These are phyloP conservation scores for Chrysomela aeneicollis DNA, from an alignment of 2,888 invertebrate species.

Conservation along the genomic window DNA sequence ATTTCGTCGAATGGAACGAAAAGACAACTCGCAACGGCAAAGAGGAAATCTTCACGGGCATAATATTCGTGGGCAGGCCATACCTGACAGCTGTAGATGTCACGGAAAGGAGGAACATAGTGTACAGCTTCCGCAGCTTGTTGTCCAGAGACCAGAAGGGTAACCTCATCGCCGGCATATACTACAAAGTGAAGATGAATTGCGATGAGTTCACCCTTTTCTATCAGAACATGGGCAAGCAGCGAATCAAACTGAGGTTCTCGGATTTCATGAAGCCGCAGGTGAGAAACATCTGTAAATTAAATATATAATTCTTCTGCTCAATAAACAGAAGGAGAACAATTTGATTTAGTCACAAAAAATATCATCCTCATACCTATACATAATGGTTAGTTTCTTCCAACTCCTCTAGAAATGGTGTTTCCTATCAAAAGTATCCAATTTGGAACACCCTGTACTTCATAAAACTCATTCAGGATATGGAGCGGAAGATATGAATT, in stretches of 20 bases:
- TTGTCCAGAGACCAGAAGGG: conserved; percentile 85
- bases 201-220: conserved; percentile 78
- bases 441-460: neutral
- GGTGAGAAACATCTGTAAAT: too few species aligned
- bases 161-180: conserved; percentile 82
- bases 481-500: too few species aligned
- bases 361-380: too few species aligned
- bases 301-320: too few species aligned
- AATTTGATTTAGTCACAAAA: too few species aligned
- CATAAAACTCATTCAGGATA: neutral
- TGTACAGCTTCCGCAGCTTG: conserved; percentile 84
- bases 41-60: conserved; percentile 66
- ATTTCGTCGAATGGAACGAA: conserved; percentile 88
- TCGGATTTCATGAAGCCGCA: conserved; percentile 65
- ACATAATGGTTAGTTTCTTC: too few species aligned
- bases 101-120: conserved; percentile 87
- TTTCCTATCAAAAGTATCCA: neutral
- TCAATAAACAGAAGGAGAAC: too few species aligned
- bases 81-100: conserved; percentile 84
- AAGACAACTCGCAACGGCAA: conserved; percentile 74
- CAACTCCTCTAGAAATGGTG: too few species aligned
- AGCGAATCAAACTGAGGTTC: conserved; percentile 79
- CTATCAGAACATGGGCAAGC: conserved; percentile 74
- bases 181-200: conserved; percentile 76
- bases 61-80: conserved; percentile 81